Evolutionary conservation across 2,888 invertebrate genomes (phyloP), one percentile per base, ranked within the genome.

Genomic region (Drosophila bunnanda): DNA sequence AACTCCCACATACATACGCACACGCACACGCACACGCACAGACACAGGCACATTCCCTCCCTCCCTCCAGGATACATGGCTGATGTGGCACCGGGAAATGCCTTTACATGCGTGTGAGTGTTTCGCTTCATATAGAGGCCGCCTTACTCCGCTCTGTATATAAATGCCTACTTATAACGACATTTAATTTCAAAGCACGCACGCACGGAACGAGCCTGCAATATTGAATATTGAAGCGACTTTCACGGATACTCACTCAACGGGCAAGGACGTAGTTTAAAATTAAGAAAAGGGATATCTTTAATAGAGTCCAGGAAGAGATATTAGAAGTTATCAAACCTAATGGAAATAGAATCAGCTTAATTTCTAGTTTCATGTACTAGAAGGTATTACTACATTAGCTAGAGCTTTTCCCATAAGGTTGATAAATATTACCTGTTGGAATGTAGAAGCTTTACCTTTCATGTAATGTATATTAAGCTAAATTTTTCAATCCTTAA

Each of bases 141-240:
- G 69, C 50, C 78, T 75, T 80, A 48, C 64, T 62, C 68, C 79
- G 86, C 64, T 64, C 68, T 86, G 86, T 82, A 84, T 84, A 85
- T 80, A 83, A 84, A 85, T 82, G 85, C 87, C 87, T 82, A 84
- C 84, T 84, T 82, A 83, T 83, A 85, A 77, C 72, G 75, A 84
- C 80, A 85, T 85, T 85, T 78, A 85, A 85, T 85, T 85, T 85
- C 84, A 82, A 79, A 66, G 87, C 84, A 83, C 80, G 82, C 79
- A 73, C 66, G 66, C 69, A 72, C 52, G 59, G 62, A 50, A 60
- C 70, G 72, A 76, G 73, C 75, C 81, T 79, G 80, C 80, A 80
- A 84, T 84, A 85, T 87, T 86, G 77, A 87, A 87, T 87, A 87
- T 79, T 75, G 77, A 57, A 68, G 68, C 73, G 62, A 60, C 75